phyloP scores from a whole-genome alignment of 1,140 invertebrate species.

The Solen grandis region DNA sequence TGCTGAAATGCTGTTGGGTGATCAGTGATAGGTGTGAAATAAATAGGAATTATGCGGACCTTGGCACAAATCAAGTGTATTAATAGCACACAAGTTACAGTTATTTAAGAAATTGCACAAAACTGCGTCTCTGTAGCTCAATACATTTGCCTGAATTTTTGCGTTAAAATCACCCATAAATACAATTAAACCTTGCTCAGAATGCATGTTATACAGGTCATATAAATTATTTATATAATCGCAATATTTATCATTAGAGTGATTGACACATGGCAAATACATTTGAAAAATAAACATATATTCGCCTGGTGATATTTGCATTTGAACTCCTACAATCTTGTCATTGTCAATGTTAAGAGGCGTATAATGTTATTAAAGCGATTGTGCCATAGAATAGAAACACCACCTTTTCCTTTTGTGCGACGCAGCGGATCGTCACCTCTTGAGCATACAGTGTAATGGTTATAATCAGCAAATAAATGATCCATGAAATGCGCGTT shows the following conservation, averaged over 20 bases:
- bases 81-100: no score
- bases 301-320: background rate
- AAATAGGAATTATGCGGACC: no score
- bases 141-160: no score
- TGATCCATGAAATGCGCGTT: background rate
- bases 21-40: no score
- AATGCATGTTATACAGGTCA: background rate
- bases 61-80: no score
- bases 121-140: no score
- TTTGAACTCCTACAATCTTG: background rate
- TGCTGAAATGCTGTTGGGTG: no score
- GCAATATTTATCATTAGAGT: background rate
- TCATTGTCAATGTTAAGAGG: background rate
- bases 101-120: no score
- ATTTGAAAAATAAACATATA: conserved; percentile 12
- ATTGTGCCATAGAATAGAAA: background rate
- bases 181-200: background rate
- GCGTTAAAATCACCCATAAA: conserved; percentile 20
- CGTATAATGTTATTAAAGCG: background rate
- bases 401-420: background rate
- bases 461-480: background rate
- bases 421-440: background rate
- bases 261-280: conserved; percentile 6
- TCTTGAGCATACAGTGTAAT: background rate
- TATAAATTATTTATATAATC: background rate